Conservation (phyloP, 2,113 vertebrate genomes). For the Morone saxatilis region DNA sequence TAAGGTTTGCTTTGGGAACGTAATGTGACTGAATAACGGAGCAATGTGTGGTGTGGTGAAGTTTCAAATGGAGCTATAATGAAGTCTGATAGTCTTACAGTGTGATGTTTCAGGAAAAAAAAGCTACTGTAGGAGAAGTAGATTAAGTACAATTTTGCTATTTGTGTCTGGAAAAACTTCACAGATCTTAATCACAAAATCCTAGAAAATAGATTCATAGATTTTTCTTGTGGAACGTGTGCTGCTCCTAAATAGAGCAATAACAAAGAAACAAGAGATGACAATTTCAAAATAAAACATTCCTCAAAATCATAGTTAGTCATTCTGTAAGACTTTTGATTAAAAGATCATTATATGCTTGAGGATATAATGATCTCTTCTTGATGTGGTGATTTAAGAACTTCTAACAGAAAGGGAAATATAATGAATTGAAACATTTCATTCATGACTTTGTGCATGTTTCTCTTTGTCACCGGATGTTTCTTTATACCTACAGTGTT, state of each 20-base stretch:
- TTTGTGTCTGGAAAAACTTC: neutral
- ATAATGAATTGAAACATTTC: neutral
- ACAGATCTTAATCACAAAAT: neutral
- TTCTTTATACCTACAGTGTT: conserved; percentile 22
- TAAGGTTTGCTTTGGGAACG: neutral
- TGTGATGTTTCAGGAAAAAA: neutral
- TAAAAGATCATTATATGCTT: neutral
- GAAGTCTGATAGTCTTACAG: neutral
- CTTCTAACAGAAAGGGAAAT: neutral
- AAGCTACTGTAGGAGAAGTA: neutral
- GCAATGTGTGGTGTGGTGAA: neutral
- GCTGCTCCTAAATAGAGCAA: neutral
- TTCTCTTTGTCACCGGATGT: conserved; percentile 11
- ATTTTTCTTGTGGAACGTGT: neutral
- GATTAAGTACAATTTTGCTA: neutral
- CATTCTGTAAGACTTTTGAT: neutral
- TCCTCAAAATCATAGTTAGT: neutral
- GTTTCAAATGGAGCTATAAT: neutral
- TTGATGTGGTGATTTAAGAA: neutral
- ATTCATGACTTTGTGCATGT: neutral
- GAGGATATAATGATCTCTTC: neutral
- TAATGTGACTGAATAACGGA: neutral
- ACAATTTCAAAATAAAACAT: neutral
- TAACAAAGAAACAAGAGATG: neutral
- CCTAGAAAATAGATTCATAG: neutral